Base-by-base conservation (phyloP, 2,888 invertebrate species). In the Morpho helenor region DNA sequence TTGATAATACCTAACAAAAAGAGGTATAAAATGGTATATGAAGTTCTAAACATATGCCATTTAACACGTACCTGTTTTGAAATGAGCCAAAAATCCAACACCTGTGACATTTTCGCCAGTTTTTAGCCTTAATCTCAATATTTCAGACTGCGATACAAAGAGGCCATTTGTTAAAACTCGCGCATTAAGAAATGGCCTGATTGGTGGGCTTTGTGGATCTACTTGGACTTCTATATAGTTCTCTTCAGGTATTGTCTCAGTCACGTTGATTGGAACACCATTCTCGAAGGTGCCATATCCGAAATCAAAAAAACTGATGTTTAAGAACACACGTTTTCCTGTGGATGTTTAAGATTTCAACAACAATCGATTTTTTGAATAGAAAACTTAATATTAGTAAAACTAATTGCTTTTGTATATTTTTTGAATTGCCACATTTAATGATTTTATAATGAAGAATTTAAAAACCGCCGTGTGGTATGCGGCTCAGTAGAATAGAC, bases 291-390 rank as follows among this genome's bases (percentile, higher is more conserved):
- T 68, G 43, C 87, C 88, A 63, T 87, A 85, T 9, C 91, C 89
- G 52, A 94, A 86, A 66, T 94, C 92, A 68, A 91, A 93, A 64
- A 92, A 91, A 57, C 87, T 89, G 69, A 96, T 94, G 80, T 94
- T 94, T 49, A 95, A 82, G 92, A 94, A 95, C 7, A 95, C 92
- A 48, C 94, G 90, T 71, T 93, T 93, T n/a, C 91, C 91, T 91
- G 74, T 42, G 8, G 7, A 31, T 5, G 31, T 3, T 16, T 31
- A 31, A 31, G 5, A 31, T 2, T 31, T 31, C 31, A 31, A 31
- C 31, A 31, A 5, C 31, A 31, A 31, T 31, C 4, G 31, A 3
- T 31, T 5, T 31, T 31, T 31, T 31, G 31, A 3, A 31, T 3
- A 31, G 31, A 31, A 31, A 31, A 31, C 3, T 31, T 7, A 45